Base-by-base conservation (phyloP, 2,797 vertebrate species). In the Nannoperca australis region DNA sequence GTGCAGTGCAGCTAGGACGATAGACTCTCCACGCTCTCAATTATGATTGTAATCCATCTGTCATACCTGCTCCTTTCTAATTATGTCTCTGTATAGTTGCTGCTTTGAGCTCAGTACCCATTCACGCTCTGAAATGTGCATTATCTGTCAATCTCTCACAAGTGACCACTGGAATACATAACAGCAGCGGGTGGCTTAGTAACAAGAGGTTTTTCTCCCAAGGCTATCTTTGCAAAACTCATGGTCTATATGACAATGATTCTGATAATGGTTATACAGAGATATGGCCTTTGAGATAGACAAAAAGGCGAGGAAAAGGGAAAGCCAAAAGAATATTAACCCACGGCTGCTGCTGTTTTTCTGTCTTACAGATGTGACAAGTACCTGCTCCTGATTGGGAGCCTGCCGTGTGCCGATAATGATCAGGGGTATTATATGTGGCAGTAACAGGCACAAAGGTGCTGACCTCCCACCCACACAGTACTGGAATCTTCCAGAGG, bases 41-140 rank as follows among this genome's bases (percentile, higher is more conserved):
- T 93, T 91, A 90, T 81, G 83, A 89, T 82, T 81, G 82, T 91
- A 90, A 94, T 93, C 91, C 93, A 93, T 94, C 91, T 92, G 91
- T 94, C 94, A 93, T 90, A 90, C 85, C 84, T 82, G 89, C 89
- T 89, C 89, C 82, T 64, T 87, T 88, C 84, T 93, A 91, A 94
- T 94, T 92, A 92, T 70, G 83, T 87, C 85, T 91, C 75, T 81
- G 88, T 90, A 85, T 88, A 91, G 84, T 80, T 73, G 81, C 81
- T 65, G 83, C 82, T 73, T 70, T 65, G 81, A 77, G 81, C 86
- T 74, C 83, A 59, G 79, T 40, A 27, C 65, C 79, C 80, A 75
- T 83, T 84, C 81, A 84, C 82, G 78, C 72, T 66, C 80, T 54
- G 64, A 91, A 88, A 88, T 85, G 86, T 47, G 45, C 18, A 47